phyloP scores from a whole-genome alignment of 2,888 invertebrate genomes.

The Lepidochitona cinerea region DNA sequence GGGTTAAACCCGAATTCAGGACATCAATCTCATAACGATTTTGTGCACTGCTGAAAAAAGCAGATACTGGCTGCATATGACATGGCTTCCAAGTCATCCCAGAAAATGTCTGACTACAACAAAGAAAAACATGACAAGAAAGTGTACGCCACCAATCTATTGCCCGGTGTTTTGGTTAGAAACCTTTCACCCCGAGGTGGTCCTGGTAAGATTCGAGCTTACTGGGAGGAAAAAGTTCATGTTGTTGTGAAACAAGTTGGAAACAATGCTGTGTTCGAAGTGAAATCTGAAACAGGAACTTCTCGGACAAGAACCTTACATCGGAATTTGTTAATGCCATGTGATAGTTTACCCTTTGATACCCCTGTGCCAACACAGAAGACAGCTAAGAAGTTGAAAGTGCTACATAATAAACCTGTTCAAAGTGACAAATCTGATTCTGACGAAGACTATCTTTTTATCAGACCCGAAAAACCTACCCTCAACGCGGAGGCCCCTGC shows the following conservation, averaged over 20 bases:
- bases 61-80: background rate
- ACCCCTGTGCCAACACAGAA: too few species aligned
- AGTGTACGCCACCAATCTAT: background rate
- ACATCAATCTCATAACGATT: background rate
- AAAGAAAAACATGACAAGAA: background rate
- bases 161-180: background rate
- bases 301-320: background rate
- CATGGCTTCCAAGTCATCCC: background rate
- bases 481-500: too few species aligned
- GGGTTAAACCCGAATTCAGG: background rate
- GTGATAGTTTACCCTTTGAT: background rate
- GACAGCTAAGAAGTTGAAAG: too few species aligned
- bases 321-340: background rate
- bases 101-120: background rate
- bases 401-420: too few species aligned
- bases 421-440: too few species aligned
- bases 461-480: too few species aligned
- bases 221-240: conserved; percentile 1
- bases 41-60: background rate
- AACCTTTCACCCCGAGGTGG: background rate
- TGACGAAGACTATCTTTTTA: too few species aligned
- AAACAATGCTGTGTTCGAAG: background rate
- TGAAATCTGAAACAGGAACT: background rate
- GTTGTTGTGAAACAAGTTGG: background rate
- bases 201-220: background rate